These are phyloP conservation scores for Platalea minor DNA, from an alignment of 2,797 vertebrate species.

Conservation along the genomic window DNA sequence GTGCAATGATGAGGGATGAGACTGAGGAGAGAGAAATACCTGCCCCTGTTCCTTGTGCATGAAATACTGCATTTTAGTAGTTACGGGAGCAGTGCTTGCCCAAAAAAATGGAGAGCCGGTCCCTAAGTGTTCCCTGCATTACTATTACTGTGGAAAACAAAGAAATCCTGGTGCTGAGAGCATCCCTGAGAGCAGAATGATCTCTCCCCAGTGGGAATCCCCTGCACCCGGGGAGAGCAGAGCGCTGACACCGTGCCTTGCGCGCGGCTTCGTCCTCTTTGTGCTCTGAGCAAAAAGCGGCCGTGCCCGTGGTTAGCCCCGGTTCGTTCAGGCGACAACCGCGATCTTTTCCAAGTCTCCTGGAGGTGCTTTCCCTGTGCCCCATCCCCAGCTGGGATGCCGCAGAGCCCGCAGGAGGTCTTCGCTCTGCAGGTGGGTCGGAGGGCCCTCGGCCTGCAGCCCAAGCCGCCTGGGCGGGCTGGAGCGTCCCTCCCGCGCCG, in stretches of 20 bases:
- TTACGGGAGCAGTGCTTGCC: not conserved
- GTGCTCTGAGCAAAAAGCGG: not conserved
- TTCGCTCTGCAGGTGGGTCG: not conserved
- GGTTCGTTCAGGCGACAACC: not conserved
- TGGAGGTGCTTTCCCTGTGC: not conserved
- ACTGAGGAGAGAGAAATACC: not conserved
- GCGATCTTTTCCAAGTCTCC: not conserved
- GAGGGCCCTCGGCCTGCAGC: not conserved
- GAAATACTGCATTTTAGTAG: not conserved
- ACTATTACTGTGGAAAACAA: not conserved
- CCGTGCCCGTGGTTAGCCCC: rapidly evolving
- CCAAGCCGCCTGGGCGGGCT: not conserved
- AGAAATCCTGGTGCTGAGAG: not conserved
- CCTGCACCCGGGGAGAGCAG: not conserved
- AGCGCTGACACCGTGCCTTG: not conserved
- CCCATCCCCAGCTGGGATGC: not conserved
- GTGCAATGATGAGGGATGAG: not conserved
- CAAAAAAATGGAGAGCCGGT: not conserved
- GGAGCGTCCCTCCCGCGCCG: not conserved
- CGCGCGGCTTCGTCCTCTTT: not conserved
- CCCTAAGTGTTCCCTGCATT: not conserved
- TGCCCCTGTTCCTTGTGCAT: not conserved
- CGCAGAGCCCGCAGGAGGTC: not conserved
- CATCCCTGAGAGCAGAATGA: not conserved
- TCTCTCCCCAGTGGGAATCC: not conserved